phyloP scores from a whole-genome alignment of 1,140 invertebrate genomes.

The Pseudomyrmex concolor region DNA sequence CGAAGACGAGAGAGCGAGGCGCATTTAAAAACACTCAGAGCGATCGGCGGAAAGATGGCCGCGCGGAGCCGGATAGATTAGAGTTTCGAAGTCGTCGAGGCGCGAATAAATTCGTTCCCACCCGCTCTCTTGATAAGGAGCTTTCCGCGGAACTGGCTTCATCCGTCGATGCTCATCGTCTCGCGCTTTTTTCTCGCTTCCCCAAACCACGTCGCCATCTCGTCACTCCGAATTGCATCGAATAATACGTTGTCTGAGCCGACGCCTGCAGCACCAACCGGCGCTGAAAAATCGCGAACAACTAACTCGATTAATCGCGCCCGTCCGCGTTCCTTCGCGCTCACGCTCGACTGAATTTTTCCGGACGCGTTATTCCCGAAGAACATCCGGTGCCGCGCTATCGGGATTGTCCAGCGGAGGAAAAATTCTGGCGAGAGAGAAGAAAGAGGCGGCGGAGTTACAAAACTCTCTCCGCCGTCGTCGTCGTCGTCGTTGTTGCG shows the following conservation, averaged over 20 bases:
- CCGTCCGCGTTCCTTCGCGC: neutral
- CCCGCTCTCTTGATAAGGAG: conserved; percentile 54
- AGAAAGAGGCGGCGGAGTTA: neutral
- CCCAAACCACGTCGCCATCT: neutral
- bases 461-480: neutral
- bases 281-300: conserved; percentile 55
- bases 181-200: conserved; percentile 9
- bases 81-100: conserved; percentile 57
- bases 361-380: conserved; percentile 55
- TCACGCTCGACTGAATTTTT: conserved; percentile 58
- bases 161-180: conserved; percentile 47
- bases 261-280: neutral
- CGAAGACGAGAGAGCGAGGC: neutral
- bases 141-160: conserved; percentile 46
- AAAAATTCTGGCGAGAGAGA: neutral
- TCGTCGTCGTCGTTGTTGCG: conserved; percentile 22
- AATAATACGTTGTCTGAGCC: conserved; percentile 54
- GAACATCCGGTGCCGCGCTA: conserved; percentile 38
- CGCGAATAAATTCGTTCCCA: conserved; percentile 57
- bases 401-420: conserved; percentile 32
- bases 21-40: conserved; percentile 46
- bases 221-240: conserved; percentile 16
- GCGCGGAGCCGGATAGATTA: conserved; percentile 46
- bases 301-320: conserved; percentile 67
- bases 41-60: conserved; percentile 31